A percentile compares a stretch with the other conserved stretches of the same genome.
These are phyloP conservation scores for Spisula subtruncata DNA, from an alignment of 2,888 invertebrate species.

Conservation along the genomic window DNA sequence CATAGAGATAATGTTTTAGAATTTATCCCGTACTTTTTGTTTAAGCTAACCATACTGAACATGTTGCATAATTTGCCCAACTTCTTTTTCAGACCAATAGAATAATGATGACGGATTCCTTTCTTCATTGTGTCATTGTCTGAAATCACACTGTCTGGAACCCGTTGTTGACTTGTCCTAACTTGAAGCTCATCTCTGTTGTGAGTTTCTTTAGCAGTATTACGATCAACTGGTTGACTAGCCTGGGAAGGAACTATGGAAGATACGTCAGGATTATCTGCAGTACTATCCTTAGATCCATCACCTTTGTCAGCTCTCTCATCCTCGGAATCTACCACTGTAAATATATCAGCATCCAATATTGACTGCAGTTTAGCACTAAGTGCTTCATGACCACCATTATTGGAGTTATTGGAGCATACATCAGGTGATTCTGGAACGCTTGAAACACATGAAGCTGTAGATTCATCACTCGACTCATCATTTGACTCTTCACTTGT, in stretches of 20 bases:
- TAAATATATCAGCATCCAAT: slow-evolving; percentile 66
- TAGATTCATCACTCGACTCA: neutral
- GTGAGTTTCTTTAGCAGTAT: neutral
- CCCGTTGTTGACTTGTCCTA: neutral
- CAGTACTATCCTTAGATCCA: too few species aligned
- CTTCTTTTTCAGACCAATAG: slow-evolving; percentile 49
- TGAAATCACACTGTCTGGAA: neutral
- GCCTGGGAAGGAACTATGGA: neutral
- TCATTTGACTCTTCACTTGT: slow-evolving; percentile 14
- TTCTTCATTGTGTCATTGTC: neutral
- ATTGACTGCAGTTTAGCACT: slow-evolving; percentile 65
- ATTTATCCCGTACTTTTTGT: slow-evolving; percentile 49
- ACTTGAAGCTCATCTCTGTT: neutral
- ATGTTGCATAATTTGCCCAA: slow-evolving; percentile 52
- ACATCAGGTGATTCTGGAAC: neutral
- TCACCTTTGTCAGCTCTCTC: slow-evolving; percentile 7
- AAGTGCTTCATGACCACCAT: slow-evolving; percentile 42
- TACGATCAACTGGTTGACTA: neutral
- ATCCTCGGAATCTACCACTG: slow-evolving; percentile 41
- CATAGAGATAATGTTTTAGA: slow-evolving; percentile 47
- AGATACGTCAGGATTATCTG: neutral
- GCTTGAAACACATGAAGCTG: neutral
- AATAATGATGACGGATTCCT: slow-evolving; percentile 30
- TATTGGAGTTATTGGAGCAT: neutral
- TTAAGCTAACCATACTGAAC: slow-evolving; percentile 31